A percentile compares a stretch with the other conserved stretches of the same genome.
Evolutionary conservation across 2,888 invertebrate genomes (phyloP).

Genomic region (Fragum sueziense): DNA sequence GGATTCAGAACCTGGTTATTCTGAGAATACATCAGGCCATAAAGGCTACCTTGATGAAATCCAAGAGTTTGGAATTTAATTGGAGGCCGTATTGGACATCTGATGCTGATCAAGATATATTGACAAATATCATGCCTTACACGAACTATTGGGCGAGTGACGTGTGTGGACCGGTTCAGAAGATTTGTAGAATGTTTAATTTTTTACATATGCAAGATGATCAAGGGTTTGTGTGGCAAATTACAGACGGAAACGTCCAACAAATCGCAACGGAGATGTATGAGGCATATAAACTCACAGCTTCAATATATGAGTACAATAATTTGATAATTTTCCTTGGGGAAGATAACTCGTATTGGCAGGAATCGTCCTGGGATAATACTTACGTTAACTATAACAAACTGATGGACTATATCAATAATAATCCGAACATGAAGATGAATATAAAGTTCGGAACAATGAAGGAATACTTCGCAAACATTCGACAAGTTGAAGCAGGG

Average conservation of each 20-base stretch:
- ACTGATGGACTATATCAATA: slow-evolving; percentile 94
- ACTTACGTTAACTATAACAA: slow-evolving; percentile 95
- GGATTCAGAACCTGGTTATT: slow-evolving; percentile 79
- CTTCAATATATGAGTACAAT: slow-evolving; percentile 95
- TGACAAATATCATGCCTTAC: slow-evolving; percentile 97
- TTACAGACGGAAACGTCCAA: slow-evolving; percentile 87
- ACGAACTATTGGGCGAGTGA: slow-evolving; percentile 98
- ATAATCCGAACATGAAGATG: slow-evolving; percentile 86
- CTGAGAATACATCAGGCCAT: slow-evolving; percentile 87
- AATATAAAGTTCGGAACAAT: slow-evolving; percentile 90
- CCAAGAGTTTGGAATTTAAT: slow-evolving; percentile 92
- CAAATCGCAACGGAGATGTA: slow-evolving; percentile 91
- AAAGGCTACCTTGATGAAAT: slow-evolving; percentile 91
- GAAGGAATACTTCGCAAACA: slow-evolving; percentile 91
- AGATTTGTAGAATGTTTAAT: slow-evolving; percentile 84
- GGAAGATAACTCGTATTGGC: slow-evolving; percentile 97
- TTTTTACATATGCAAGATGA: slow-evolving; percentile 89
- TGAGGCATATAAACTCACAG: slow-evolving; percentile 94
- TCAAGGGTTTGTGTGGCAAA: slow-evolving; percentile 77
- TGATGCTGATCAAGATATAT: slow-evolving; percentile 84
- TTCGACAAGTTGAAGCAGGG: slow-evolving; percentile 80
- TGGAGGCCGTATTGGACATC: slow-evolving; percentile 91
- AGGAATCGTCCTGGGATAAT: slow-evolving; percentile 94
- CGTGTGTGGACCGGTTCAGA: slow-evolving; percentile 97
- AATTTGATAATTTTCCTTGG: slow-evolving; percentile 96